phyloP scores from a whole-genome alignment of 2,888 invertebrate species.

The Andrena hattorfiana region DNA sequence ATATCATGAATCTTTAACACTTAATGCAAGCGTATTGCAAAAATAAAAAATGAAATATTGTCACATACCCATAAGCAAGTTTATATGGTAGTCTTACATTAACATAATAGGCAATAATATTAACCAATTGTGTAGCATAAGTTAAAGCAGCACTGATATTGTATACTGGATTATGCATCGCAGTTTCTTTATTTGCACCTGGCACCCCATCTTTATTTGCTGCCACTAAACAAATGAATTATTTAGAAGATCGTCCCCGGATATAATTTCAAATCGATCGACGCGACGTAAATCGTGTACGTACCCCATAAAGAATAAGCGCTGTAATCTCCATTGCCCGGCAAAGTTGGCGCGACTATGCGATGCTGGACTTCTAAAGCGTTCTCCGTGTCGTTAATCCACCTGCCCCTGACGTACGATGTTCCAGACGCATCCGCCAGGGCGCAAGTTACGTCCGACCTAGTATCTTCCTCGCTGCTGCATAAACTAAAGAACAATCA shows the following conservation, averaged over 20 bases:
- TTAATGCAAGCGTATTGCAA: constrained; percentile 2
- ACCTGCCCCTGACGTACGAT: constrained; percentile 92
- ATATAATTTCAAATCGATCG: background rate
- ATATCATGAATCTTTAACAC: background rate
- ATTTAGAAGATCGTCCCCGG: constrained; percentile 6
- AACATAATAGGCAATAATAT: constrained; percentile 93
- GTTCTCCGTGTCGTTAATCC: constrained; percentile 90
- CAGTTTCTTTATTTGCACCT: constrained; percentile 86
- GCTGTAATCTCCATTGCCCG: constrained; percentile 93
- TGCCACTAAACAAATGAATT: constrained; percentile 83
- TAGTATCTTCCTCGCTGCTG: constrained; percentile 81
- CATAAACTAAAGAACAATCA: constrained; percentile 71
- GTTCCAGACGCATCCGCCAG: constrained; percentile 92
- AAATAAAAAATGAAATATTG: constrained; percentile 15
- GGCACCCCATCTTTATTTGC: constrained; percentile 86
- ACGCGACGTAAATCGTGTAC: background rate
- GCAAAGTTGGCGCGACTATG: constrained; percentile 94
- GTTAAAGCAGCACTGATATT: constrained; percentile 93
- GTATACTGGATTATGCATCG: constrained; percentile 89
- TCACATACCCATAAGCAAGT: constrained; percentile 88
- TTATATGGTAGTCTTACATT: constrained; percentile 93
- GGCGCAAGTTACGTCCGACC: constrained; percentile 83
- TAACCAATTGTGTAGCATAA: constrained; percentile 94
- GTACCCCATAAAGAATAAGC: constrained; percentile 92
- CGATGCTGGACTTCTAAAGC: constrained; percentile 90